Base-by-base conservation (phyloP, 2,113 vertebrate species). In the Bombycilla garrulus region DNA sequence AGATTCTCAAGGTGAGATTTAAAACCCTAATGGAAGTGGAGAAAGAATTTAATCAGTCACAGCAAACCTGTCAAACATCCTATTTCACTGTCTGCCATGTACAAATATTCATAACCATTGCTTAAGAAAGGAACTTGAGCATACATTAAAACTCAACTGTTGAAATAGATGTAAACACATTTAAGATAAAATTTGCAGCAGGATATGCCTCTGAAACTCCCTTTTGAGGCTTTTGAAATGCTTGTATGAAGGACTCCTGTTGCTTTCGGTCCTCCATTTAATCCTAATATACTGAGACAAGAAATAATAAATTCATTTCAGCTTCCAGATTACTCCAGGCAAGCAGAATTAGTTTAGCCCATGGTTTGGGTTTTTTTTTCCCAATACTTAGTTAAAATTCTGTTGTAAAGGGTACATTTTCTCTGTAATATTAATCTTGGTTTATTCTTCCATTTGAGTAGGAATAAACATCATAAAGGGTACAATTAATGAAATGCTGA, bases 1-100 rank as follows among this genome's bases (percentile, higher is more conserved):
- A 96, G 35, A 76, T 92, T 96, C 82, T 91, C 56, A 96, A 95
- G 89, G 69, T 91, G 67, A 89, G 89, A 91, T 50, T 74, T 60
- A 87, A 82, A 91, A 88, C 47, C 56, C 65, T 92, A 93, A 62
- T 89, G 81, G 69, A 84, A 94, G 42, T 15, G 42, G 40, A 36
- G 91, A 83, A 92, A 72, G 45, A 90, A 96, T 73, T 72, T 89
- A 86, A 88, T 91, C 77, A 79, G 42, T 54, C 88, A 93, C 17
- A 3, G 61, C 22, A 92, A 84, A 44, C 36, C 57, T 36, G 65
- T 76, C 80, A 84, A 81, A 61, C 33, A 81, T 88, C 22, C 36
- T 64, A 50, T 92, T 91, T 69, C 38, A 25, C 69, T 78, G 40
- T 76, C 78, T 91, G 38, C 54, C 50, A 60, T 10, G 38, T 50